These are phyloP conservation scores for Crossocerus cetratus DNA, from an alignment of 2,888 invertebrate genomes.

Conservation along the genomic window DNA sequence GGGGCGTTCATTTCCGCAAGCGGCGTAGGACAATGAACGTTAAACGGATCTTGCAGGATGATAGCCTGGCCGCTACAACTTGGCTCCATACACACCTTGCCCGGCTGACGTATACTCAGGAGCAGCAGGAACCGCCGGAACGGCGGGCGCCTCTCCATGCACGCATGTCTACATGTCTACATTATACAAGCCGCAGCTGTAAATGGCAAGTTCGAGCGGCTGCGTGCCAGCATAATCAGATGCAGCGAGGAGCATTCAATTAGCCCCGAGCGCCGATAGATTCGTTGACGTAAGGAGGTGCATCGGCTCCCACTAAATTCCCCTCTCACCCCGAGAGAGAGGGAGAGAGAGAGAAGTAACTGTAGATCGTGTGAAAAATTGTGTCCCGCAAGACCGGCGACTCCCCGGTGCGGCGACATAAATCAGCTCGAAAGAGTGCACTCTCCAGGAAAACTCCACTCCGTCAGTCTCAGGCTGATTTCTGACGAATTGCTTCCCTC, in stretches of 20 bases:
- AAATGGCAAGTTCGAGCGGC: slow-evolving; percentile 40
- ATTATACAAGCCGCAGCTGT: slow-evolving; percentile 21
- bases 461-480: neutral
- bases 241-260: slow-evolving; percentile 64
- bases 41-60: slow-evolving; percentile 54
- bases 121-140: neutral
- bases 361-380: slow-evolving; percentile 33
- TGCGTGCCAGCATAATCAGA: slow-evolving; percentile 55
- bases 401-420: neutral
- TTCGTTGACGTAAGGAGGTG: slow-evolving; percentile 36
- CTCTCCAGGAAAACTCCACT: neutral
- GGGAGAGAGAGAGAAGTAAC: slow-evolving; percentile 6
- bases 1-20: slow-evolving; percentile 50
- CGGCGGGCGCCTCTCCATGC: neutral
- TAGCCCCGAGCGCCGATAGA: slow-evolving; percentile 46
- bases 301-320: slow-evolving; percentile 25
- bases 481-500: neutral
- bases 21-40: slow-evolving; percentile 53
- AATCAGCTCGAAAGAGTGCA: neutral
- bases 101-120: slow-evolving; percentile 16
- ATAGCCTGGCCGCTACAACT: slow-evolving; percentile 20
- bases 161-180: neutral
- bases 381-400: neutral
- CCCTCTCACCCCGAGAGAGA: too few relatives aligned
- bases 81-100: slow-evolving; percentile 1